Evolutionary conservation across 2,888 invertebrate genomes (phyloP), one percentile per base, ranked within the genome.

Genomic region (Deilephila elpenor): DNA sequence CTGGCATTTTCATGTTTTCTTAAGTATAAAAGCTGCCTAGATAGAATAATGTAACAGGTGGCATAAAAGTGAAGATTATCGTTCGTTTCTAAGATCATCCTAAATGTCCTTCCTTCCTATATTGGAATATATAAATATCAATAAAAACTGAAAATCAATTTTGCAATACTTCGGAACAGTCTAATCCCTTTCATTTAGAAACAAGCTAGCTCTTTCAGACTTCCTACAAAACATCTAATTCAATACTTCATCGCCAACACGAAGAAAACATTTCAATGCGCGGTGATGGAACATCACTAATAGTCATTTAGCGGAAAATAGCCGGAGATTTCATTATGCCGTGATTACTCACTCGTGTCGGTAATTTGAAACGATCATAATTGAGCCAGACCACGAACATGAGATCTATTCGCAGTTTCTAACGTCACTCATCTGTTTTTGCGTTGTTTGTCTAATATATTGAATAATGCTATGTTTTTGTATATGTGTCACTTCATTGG

Each of bases 301-400:
- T 86, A 78, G 76, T 83, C 83, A 87, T 83, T 86, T 83, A 87
- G 87, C 89, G 91, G 91, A 91, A 91, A 91, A 91, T 90, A 79
- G 79, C 74, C 76, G 76, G 78, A 83, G 84, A 87, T 88, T 82
- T 80, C 79, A 84, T 85, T 87, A 87, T 88, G 85, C 84, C 82
- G 82, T 79, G 86, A 88, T 88, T 83, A 83, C 76, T 81, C 77
- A 77, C 78, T 80, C 79, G 77, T 79, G 79, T 78, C 71, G 70
- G 81, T 84, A 84, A 86, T 87, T 80, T 78, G 78, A 71, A 78
- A 80, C 77, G 74, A 67, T n/a, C 44, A 34, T 73, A 73, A 73
- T 73, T 73, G 37, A 32, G 53, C 25, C 32, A 14, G 51, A 34
- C 51, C 70, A 73, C 53, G 61, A 61, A 73, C 61, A 25, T 29